Conservation (phyloP, 2,113 vertebrate species). For the Corynorhinus townsendii region DNA sequence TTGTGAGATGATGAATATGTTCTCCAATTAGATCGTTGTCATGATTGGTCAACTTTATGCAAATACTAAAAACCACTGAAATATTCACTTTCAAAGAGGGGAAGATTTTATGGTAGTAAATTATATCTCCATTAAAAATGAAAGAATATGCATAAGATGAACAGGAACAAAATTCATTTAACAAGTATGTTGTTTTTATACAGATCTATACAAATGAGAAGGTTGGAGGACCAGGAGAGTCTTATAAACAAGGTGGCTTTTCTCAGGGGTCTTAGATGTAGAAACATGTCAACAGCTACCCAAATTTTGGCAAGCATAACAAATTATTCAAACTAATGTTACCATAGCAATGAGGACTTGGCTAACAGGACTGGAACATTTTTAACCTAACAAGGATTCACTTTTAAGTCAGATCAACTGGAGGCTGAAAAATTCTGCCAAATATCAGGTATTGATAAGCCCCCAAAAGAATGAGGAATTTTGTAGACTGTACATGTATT, state of each 20-base stretch:
- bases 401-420: background rate
- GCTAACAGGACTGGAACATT: background rate
- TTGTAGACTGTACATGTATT: background rate
- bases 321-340: background rate
- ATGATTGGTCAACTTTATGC: background rate
- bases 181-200: background rate
- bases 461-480: background rate
- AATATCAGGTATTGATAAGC: background rate
- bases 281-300: background rate
- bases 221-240: background rate
- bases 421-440: background rate
- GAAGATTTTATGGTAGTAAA: background rate
- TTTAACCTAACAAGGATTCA: constrained; percentile 28
- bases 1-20: background rate
- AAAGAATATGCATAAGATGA: background rate
- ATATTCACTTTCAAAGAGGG: background rate
- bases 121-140: constrained; percentile 13
- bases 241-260: background rate
- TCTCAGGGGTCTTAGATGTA: background rate
- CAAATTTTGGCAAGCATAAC: background rate
- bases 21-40: constrained; percentile 27
- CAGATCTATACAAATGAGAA: background rate
- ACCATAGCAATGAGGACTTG: background rate
- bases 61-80: background rate
- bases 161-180: background rate